Evolutionary conservation across 2,797 vertebrate species (phyloP), one percentile per base, ranked within the genome.

Genomic region (Odontamblyopus lacepedii): DNA sequence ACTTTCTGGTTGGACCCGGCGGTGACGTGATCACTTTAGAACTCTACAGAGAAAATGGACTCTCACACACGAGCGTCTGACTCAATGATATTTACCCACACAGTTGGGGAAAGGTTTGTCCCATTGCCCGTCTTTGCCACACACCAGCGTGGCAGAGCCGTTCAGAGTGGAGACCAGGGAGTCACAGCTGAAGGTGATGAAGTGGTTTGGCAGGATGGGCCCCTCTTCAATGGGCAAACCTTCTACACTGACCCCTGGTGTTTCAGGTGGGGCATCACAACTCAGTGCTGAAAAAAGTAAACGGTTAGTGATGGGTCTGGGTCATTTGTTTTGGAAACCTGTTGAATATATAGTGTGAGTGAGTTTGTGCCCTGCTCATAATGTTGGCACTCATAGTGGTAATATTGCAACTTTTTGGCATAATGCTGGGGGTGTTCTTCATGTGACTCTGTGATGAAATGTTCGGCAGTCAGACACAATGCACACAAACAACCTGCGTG

Each of bases 51-150:
- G 56, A 48, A 38, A 32, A 61, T 48, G 7, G 7, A 57, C 7
- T 48, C 7, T 48, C 16, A 15, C 13, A 13, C 12, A 13, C 12
- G 41, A 0, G 11, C 41, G 16, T 15, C 12, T 15, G 44, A 48
- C 44, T 15, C n/a, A 12, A 2, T 32, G 16, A 63, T 13, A 1
- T 44, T 70, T 85, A 92, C 92, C 87, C 77, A 78, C 76, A 79
- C 90, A 92, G 32, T 70, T 64, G 7, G 92, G 91, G 48, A 89
- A 75, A 8, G 78, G 55, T 3, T 62, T 4, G 59, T 75, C 69
- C 91, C 91, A 92, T 30, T 77, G 5, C 60, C 91, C 90, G 32
- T 89, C 69, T 19, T 26, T 50, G n/a, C 72, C 78, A 69, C 91
- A 93, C 50, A 64, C 70, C 16, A 88, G 41, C 35, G 30, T 0